phyloP scores from a whole-genome alignment of 2,888 invertebrate genomes.

The Dasysyrphus albostriatus region DNA sequence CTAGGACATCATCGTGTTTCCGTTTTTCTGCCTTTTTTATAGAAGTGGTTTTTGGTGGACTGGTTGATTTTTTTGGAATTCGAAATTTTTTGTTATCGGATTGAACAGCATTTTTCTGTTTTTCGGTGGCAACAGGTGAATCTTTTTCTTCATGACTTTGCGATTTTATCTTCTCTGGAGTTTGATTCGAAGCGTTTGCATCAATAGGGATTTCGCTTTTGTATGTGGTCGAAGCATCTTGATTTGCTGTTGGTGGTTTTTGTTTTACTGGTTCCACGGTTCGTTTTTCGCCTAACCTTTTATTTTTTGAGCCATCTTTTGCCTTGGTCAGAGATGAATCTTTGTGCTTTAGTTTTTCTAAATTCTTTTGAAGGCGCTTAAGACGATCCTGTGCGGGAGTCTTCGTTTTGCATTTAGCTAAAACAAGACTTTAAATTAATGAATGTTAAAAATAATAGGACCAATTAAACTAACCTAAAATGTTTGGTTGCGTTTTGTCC shows the following conservation, averaged over 20 bases:
- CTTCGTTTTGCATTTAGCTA: conserved; percentile 16
- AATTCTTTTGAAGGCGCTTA: conserved; percentile 78
- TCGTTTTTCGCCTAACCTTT: not conserved
- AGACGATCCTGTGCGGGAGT: conserved; percentile 80
- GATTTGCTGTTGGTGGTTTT: not conserved
- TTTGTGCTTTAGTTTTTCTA: conserved; percentile 66
- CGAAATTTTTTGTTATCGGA: not conserved
- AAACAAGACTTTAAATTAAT: not conserved
- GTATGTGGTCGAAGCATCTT: not conserved
- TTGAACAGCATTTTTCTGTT: not conserved
- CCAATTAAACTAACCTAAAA: conserved; percentile 44
- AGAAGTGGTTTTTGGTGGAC: not conserved
- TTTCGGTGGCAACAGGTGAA: not conserved
- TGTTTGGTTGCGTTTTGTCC: conserved; percentile 27
- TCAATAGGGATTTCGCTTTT: not conserved
- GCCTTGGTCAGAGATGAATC: not conserved
- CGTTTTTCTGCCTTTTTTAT: not conserved
- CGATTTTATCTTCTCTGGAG: not conserved
- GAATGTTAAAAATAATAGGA: not conserved
- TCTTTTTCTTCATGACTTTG: not conserved
- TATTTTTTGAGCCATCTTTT: conserved; percentile 1
- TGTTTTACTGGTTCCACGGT: not conserved
- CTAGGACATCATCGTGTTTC: not conserved
- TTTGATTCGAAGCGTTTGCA: not conserved
- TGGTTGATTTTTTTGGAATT: conserved; percentile 8